A percentile compares a stretch with the other conserved stretches of the same genome.
Evolutionary conservation across 2,113 vertebrate species (phyloP).

Genomic region (Ornithorhynchus anatinus): DNA sequence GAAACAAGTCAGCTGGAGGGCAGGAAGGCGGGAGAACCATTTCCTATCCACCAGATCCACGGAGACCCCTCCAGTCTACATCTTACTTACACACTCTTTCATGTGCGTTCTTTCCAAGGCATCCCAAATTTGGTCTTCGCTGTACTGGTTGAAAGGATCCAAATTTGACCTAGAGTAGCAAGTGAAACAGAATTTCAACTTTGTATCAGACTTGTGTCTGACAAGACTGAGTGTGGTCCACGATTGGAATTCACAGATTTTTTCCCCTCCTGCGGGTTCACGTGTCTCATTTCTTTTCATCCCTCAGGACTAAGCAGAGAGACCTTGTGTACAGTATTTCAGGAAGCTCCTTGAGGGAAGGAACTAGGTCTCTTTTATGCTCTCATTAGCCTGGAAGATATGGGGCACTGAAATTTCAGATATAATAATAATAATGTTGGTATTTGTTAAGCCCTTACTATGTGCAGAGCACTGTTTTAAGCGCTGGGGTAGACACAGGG

Average conservation of each 20-base stretch:
- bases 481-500: no score
- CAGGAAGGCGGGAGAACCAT: neutral
- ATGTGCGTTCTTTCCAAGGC: slow-evolving; percentile 91
- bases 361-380: no score
- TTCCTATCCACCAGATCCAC: neutral
- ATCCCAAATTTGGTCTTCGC: slow-evolving; percentile 89
- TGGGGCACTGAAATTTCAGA: no score
- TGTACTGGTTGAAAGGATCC: slow-evolving; percentile 87
- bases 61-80: fast-evolving
- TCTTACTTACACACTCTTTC: slow-evolving; percentile 92
- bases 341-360: no score
- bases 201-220: slow-evolving; percentile 4
- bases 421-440: no score
- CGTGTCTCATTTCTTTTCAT: no score
- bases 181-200: slow-evolving; percentile 7
- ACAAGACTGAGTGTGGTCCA: neutral
- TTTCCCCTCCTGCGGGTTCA: no score
- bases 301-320: no score
- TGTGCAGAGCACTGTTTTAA: no score
- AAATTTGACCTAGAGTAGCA: slow-evolving; percentile 80
- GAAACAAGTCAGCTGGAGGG: neutral
- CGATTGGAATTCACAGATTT: neutral
- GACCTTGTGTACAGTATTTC: no score
- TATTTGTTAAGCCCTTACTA: no score
- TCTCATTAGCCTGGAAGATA: no score